These are phyloP conservation scores for Pollenia labialis DNA, from an alignment of 2,888 invertebrate species.

Conservation along the genomic window DNA sequence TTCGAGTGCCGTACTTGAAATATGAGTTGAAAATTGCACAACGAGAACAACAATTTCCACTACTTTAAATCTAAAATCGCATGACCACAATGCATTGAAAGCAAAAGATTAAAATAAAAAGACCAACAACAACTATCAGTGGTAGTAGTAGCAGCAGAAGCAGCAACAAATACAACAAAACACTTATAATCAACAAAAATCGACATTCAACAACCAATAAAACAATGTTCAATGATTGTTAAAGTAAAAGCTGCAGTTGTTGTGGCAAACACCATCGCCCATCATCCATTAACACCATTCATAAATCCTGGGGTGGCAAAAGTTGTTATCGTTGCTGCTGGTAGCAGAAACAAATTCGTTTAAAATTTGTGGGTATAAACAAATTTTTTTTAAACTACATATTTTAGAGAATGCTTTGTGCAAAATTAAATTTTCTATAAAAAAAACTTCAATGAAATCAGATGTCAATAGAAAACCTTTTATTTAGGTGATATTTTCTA, in stretches of 20 bases:
- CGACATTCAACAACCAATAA: constrained; percentile 35
- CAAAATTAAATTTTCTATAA: too few species aligned
- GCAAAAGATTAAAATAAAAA: background rate
- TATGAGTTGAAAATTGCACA: constrained; percentile 47
- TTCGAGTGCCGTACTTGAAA: constrained; percentile 24
- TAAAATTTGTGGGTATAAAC: too few species aligned
- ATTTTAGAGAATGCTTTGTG: too few species aligned
- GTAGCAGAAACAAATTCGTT: too few species aligned
- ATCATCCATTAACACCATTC: constrained; percentile 10
- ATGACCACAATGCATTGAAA: constrained; percentile 46
- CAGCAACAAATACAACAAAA: background rate
- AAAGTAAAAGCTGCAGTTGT: constrained; percentile 8
- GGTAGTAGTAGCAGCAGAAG: background rate
- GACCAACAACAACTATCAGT: background rate
- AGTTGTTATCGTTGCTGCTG: too few species aligned
- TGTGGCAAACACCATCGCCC: constrained; percentile 25
- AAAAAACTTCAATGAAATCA: too few species aligned
- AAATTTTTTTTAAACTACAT: too few species aligned
- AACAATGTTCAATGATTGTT: constrained; percentile 41
- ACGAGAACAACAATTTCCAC: constrained; percentile 21
- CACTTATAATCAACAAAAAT: constrained; percentile 29
- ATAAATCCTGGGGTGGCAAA: constrained; percentile 40
- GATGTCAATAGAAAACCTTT: too few species aligned
- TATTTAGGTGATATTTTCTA: too few species aligned
- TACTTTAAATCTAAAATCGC: constrained; percentile 60